Percentiles rank a stretch among this genome's conserved stretches.
These are phyloP conservation scores for Caranx ignobilis DNA, from an alignment of 2,113 vertebrate genomes.

Conservation along the genomic window DNA sequence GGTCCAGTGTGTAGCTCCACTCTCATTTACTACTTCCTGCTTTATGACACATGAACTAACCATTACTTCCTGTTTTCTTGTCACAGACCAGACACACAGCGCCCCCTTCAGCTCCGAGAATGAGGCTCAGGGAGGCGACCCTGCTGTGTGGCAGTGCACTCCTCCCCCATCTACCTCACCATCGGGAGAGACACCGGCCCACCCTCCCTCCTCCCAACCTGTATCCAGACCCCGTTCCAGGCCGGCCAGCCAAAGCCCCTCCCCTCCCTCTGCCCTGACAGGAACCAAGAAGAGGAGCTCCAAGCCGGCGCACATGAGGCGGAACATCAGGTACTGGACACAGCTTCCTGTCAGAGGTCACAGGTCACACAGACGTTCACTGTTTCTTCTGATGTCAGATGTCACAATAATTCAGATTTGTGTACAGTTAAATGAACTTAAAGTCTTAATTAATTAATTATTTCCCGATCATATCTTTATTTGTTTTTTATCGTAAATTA, in stretches of 20 bases:
- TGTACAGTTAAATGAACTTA: too few relatives aligned
- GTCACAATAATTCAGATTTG: too few relatives aligned
- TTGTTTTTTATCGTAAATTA: too few relatives aligned
- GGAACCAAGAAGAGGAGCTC: constrained; percentile 89
- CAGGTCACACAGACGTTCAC: too few relatives aligned
- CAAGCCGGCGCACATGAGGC: constrained; percentile 94
- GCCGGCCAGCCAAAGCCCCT: constrained; percentile 87
- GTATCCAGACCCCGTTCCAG: constrained; percentile 78
- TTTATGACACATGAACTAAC: constrained; percentile 5
- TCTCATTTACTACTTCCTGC: neutral
- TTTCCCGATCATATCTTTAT: too few relatives aligned
- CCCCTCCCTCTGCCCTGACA: constrained; percentile 83
- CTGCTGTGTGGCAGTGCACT: constrained; percentile 89
- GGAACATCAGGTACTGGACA: constrained; percentile 91
- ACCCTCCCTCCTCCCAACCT: constrained; percentile 68
- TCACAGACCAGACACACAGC: constrained; percentile 90
- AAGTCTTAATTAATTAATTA: too few relatives aligned
- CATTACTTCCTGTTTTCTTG: neutral
- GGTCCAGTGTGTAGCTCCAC: too few relatives aligned
- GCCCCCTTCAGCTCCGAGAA: constrained; percentile 87
- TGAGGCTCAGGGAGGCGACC: constrained; percentile 85
- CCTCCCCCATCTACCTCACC: constrained; percentile 95
- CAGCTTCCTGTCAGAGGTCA: too few relatives aligned
- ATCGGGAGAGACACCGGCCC: constrained; percentile 86
- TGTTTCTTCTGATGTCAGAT: too few relatives aligned